Evolutionary conservation across 2,113 vertebrate species (phyloP), one percentile per base, ranked within the genome.

Genomic region (Seriola rivoliana): DNA sequence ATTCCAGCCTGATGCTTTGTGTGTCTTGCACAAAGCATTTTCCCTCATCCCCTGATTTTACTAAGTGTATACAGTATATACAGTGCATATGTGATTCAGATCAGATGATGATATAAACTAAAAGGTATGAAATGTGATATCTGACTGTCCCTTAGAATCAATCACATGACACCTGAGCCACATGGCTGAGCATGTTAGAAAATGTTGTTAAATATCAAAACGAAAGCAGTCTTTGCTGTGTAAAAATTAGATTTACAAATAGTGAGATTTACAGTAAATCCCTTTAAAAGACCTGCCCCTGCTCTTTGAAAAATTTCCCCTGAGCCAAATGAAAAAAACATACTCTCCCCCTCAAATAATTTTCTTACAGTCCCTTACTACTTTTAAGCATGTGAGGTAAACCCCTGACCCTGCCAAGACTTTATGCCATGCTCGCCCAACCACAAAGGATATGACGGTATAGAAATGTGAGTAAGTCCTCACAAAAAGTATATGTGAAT

Each of bases 341-440:
- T 21, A 32, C 38, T 44, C 17, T 34, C 46, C 40, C 1, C 3
- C 48, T 34, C n/a, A 1, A 46, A 17, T 57, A n/a, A 74, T 50
- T 21, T 73, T 48, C n/a, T 34, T 17, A 75, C 58, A 71, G 48
- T 70, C 65, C 19, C 50, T 75, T 40, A 70, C 29, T 36, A 50
- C 29, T 71, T 75, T 54, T 40, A 54, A 66, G n/a, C 25, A 40
- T 63, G 48, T 82, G 74, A 66, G 50, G 59, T 75, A 65, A 76
- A 46, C 63, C 74, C 1, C 29, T 64, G 54, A 59, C 72, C 32
- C 38, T 57, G 54, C 60, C 60, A 76, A 72, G 54, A 71, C 54
- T 73, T 40, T 19, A 60, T 54, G 29, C 57, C 25, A 66, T 46
- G 62, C 60, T 81, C 2, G 2, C 34, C 44, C 38, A 57, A 74